A percentile compares a stretch with the other conserved stretches of the same genome.
Conservation (phyloP, 2,888 invertebrate species). For the Cheilosia grossa region DNA sequence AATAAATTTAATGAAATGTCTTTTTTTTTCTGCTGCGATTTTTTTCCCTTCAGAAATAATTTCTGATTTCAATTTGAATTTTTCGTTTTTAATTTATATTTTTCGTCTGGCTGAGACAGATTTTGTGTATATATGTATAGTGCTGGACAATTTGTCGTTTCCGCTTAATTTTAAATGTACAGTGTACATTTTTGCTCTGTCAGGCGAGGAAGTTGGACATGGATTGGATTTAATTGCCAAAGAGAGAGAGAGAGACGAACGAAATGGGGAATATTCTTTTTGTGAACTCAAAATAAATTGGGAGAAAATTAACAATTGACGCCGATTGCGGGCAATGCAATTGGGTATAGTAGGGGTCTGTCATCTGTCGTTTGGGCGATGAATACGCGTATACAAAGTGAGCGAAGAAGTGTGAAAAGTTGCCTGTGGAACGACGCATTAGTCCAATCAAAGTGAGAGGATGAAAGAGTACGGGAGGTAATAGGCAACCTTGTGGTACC, state of each 20-base stretch:
- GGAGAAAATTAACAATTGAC: conserved; percentile 15
- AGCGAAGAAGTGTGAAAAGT: neutral
- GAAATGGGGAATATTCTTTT: conserved; percentile 3
- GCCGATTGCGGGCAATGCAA: neutral
- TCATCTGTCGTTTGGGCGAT: neutral
- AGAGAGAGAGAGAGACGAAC: conserved; percentile 3
- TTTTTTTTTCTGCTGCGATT: neutral
- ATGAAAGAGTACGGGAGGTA: too few relatives aligned
- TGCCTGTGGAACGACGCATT: too few relatives aligned
- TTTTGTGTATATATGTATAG: neutral
- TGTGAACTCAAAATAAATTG: conserved; percentile 12
- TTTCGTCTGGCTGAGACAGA: conserved; percentile 30
- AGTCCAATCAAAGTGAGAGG: too few relatives aligned
- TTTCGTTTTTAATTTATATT: conserved; percentile 34
- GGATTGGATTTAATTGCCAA: conserved; percentile 24
- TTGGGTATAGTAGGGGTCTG: neutral
- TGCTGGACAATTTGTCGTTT: conserved; percentile 41
- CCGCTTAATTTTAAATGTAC: conserved; percentile 31
- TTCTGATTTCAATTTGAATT: conserved; percentile 65
- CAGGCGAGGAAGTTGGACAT: conserved; percentile 20
- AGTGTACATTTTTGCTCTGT: neutral
- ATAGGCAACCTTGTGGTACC: too few relatives aligned
- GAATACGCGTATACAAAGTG: neutral
- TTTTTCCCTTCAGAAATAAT: conserved; percentile 47
- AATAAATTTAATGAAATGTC: conserved; percentile 65